Evolutionary conservation across 2,113 vertebrate genomes (phyloP), one percentile per base, ranked within the genome.

Genomic region (Myxocyprinus asiaticus): DNA sequence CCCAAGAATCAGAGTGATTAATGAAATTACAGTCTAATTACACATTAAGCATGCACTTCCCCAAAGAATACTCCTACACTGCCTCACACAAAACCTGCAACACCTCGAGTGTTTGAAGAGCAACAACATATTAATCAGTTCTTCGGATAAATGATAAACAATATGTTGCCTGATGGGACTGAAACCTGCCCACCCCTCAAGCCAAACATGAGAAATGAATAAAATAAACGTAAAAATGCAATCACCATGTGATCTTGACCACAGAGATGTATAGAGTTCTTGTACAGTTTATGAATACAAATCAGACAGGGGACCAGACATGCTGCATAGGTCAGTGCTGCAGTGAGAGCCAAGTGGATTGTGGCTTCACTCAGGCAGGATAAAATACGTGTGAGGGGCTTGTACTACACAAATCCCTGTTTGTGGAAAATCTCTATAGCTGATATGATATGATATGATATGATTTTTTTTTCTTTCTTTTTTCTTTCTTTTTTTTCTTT

Each of bases 1-100:
- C 11, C n/a, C 6, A 15, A 63, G n/a, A 79, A 70, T 33, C 58
- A 58, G 22, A 70, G 44, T 76, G 11, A 68, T 74, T 71, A 71
- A 76, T 33, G 8, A 47, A 76, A 47, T 70, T 55, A 76, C 62
- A 64, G 15, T 69, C 8, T 79, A 71, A 71, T 79, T 79, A 51
- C 58, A 63, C 47, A 77, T 7, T 58, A 7, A 48, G 22, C 62
- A 56, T 72, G 68, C 65, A 61, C 17, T 4, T 78, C 56, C 22
- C 76, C 56, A 78, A 55, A 62, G 65, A 55, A 78, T 7, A 51
- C 45, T n/a, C 67, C 0, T 48, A 50, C 71, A 12, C 55, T 62
- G 22, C 47, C 66, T 61, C 47, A n/a, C 44, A 67, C 33, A 44
- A 22, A 33, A 33, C 22, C 73, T 22, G 50, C 17, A 11, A 10